These are phyloP conservation scores for Scaptomyza pallida DNA, from an alignment of 1,140 invertebrate species.

Conservation along the genomic window DNA sequence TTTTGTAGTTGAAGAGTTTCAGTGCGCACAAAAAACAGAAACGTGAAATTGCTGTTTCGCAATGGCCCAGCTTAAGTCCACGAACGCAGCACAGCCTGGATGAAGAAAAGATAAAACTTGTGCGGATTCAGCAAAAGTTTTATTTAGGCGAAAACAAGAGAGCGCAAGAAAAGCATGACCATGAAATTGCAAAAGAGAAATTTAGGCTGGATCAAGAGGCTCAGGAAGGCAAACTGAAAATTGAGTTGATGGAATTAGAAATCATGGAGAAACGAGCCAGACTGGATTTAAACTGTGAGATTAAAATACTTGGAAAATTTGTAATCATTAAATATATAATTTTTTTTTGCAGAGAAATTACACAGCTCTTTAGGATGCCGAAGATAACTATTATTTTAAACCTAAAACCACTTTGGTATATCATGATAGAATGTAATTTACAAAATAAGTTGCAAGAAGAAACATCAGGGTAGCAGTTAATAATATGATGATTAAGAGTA, in stretches of 20 bases:
- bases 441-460: too few species aligned
- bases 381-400: too few species aligned
- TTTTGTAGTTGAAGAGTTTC: neutral
- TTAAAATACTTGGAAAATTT: neutral
- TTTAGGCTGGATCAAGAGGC: slow-evolving; percentile 21
- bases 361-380: too few species aligned
- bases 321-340: too few species aligned
- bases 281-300: slow-evolving; percentile 14
- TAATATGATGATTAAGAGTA: too few species aligned
- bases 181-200: slow-evolving; percentile 29
- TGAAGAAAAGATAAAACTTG: slow-evolving; percentile 19
- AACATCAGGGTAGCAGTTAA: too few species aligned
- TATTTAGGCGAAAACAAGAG: slow-evolving; percentile 22
- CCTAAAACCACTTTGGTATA: too few species aligned
- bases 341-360: neutral
- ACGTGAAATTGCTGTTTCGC: neutral
- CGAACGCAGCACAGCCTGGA: slow-evolving; percentile 2
- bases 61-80: slow-evolving; percentile 13
- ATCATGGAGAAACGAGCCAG: slow-evolving; percentile 18
- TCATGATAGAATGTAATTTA: too few species aligned
- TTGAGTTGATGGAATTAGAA: slow-evolving; percentile 24
- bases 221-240: slow-evolving; percentile 20
- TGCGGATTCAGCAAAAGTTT: slow-evolving; percentile 23
- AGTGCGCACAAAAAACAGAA: slow-evolving; percentile 4
- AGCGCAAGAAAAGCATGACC: slow-evolving; percentile 30